Evolutionary conservation across 2,797 vertebrate genomes (phyloP).

Genomic region (Tauraco hartlaubi): DNA sequence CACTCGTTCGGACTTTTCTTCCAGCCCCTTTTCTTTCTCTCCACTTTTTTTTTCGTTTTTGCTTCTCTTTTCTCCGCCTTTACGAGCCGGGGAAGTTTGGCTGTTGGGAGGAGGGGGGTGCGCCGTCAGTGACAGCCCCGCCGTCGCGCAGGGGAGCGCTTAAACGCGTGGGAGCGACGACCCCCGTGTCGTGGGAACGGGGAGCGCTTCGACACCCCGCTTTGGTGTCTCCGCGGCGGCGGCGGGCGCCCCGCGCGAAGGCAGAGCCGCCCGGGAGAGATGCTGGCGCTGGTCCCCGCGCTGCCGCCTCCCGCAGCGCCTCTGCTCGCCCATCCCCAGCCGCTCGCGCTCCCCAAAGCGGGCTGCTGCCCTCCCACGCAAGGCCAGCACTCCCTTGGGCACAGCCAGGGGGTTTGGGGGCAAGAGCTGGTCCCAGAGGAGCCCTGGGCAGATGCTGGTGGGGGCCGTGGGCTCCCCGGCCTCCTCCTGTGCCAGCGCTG

Average conservation of each 20-base stretch:
- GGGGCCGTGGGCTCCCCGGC: fast-evolving
- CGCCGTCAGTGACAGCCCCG: background rate
- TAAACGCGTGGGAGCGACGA: fast-evolving
- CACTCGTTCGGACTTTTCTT: fast-evolving
- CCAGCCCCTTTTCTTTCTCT: background rate
- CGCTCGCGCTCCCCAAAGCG: fast-evolving
- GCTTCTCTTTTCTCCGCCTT: background rate
- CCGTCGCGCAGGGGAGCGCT: background rate
- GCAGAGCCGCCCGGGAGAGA: fast-evolving
- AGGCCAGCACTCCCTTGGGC: fast-evolving
- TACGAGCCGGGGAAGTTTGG: background rate
- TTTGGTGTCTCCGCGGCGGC: too few species aligned
- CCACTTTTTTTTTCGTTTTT: background rate
- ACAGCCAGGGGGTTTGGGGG: background rate
- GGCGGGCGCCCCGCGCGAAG: too few species aligned
- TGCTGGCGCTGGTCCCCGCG: fast-evolving
- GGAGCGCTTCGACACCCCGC: fast-evolving
- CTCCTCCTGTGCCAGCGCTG: fast-evolving
- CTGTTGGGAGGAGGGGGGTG: background rate
- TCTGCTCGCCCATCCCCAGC: background rate
- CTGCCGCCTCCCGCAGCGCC: fast-evolving
- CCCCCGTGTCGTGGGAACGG: fast-evolving
- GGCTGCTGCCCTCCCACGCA: too few species aligned
- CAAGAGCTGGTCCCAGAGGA: background rate
- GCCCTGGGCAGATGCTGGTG: background rate